These are phyloP conservation scores for Saccostrea glomerata DNA, from an alignment of 1,140 invertebrate genomes.

Conservation along the genomic window DNA sequence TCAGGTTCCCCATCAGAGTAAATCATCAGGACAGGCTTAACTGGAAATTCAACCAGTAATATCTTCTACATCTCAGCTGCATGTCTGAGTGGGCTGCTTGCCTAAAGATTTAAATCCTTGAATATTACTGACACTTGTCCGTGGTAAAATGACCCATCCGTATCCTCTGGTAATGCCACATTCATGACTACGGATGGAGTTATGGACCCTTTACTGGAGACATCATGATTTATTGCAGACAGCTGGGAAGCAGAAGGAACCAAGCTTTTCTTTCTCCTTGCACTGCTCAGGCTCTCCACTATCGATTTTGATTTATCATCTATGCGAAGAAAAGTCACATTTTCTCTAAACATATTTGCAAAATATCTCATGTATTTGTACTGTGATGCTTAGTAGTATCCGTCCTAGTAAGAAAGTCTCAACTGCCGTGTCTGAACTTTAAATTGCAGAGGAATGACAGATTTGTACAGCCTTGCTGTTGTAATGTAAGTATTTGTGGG, in stretches of 20 bases:
- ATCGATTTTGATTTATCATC: constrained; percentile 59
- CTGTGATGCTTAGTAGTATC: constrained; percentile 45
- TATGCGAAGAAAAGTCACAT: constrained; percentile 38
- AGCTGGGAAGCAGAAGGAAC: constrained; percentile 16
- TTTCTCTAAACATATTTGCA: constrained; percentile 37
- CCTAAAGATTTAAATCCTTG: constrained; percentile 52
- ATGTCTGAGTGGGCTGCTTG: constrained; percentile 28
- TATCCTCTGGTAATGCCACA: constrained; percentile 37
- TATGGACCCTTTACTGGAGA: background rate
- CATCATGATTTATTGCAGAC: constrained; percentile 50
- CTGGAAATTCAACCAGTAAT: constrained; percentile 2
- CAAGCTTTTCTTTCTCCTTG: constrained; percentile 50
- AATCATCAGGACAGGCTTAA: constrained; percentile 37
- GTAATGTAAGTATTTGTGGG: background rate
- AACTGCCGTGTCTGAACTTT: constrained; percentile 14
- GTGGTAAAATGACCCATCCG: constrained; percentile 39
- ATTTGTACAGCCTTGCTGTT: constrained; percentile 32
- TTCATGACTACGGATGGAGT: constrained; percentile 17
- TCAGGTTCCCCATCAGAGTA: constrained; percentile 37
- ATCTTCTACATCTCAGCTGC: constrained; percentile 25
- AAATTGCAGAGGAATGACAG: constrained; percentile 36
- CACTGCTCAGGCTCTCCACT: constrained; percentile 47
- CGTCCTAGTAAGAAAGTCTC: constrained; percentile 46
- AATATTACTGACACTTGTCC: constrained; percentile 40
- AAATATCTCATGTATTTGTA: constrained; percentile 52